Evolutionary conservation across 2,113 vertebrate genomes (phyloP).

Genomic region (Corythornis cristatus): DNA sequence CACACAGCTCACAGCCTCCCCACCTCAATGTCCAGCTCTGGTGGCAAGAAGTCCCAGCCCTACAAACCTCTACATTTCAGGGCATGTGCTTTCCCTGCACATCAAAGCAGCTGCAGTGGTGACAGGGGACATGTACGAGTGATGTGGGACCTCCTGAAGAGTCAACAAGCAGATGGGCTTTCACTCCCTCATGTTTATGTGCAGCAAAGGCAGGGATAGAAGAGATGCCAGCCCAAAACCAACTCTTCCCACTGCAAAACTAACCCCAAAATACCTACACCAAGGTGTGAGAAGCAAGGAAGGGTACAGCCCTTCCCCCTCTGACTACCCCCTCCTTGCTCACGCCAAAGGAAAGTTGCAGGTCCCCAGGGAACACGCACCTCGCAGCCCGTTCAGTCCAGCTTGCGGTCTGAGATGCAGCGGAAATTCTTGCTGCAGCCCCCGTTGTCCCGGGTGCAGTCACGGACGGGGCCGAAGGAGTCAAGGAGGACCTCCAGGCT

Average conservation of each 20-base stretch:
- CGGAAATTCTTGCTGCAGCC: constrained; percentile 98
- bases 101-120: not conserved
- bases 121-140: not conserved
- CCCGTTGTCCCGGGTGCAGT: constrained; percentile 94
- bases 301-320: not conserved
- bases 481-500: constrained; percentile 96
- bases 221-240: not conserved
- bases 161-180: not conserved
- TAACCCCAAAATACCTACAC: not conserved
- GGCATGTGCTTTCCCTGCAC: not conserved
- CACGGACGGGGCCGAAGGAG: constrained; percentile 94
- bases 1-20: not conserved
- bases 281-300: accelerated
- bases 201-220: not conserved
- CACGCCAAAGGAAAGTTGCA: not conserved
- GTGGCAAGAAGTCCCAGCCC: not conserved
- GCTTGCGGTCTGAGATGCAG: constrained; percentile 94
- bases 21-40: not conserved
- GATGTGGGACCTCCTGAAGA: not conserved
- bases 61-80: not conserved
- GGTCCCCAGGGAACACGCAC: constrained; percentile 73
- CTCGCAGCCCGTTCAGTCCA: constrained; percentile 95
- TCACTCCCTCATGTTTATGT: accelerated
- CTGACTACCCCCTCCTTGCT: not conserved
- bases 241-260: not conserved